Conservation (phyloP, 2,113 vertebrate genomes). For the Carassius carassius region DNA sequence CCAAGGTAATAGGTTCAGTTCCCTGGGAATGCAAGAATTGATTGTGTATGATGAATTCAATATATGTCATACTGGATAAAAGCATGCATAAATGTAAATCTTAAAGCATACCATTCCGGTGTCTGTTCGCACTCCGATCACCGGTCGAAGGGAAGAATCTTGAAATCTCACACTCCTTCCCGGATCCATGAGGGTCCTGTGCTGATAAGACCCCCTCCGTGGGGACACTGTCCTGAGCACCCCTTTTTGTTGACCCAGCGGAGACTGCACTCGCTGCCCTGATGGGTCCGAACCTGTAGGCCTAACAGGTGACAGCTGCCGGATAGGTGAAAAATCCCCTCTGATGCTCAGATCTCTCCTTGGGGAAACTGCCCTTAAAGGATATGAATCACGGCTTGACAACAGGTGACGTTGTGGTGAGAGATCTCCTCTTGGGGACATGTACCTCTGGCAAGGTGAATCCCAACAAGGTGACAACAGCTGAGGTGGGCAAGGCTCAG, state of each 20-base stretch:
- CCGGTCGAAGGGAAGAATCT: constrained; percentile 62
- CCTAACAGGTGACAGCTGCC: constrained; percentile 73
- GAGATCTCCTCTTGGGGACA: constrained; percentile 71
- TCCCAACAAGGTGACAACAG: constrained; percentile 86
- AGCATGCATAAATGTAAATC: background rate
- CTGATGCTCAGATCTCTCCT: constrained; percentile 56
- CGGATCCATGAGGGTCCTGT: constrained; percentile 81
- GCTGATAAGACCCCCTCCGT: constrained; percentile 89
- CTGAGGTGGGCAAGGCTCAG: constrained; percentile 85
- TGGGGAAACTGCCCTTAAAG: constrained; percentile 88
- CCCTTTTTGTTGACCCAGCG: constrained; percentile 86
- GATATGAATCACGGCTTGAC: constrained; percentile 85
- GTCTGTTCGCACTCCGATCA: constrained; percentile 62
- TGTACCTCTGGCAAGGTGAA: constrained; percentile 71
- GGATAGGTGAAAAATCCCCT: constrained; percentile 65
- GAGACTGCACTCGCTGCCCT: constrained; percentile 84
- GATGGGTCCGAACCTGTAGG: constrained; percentile 81
- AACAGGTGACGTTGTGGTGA: constrained; percentile 70
- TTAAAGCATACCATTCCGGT: constrained; percentile 59
- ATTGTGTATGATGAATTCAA: background rate
- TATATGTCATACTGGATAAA: background rate
- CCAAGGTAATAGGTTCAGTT: background rate
- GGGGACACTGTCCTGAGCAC: constrained; percentile 89
- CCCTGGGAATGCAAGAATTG: background rate
- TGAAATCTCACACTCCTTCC: constrained; percentile 80